Evolutionary conservation across 2,113 vertebrate genomes (phyloP).

Genomic region (Platysternon megacephalum): DNA sequence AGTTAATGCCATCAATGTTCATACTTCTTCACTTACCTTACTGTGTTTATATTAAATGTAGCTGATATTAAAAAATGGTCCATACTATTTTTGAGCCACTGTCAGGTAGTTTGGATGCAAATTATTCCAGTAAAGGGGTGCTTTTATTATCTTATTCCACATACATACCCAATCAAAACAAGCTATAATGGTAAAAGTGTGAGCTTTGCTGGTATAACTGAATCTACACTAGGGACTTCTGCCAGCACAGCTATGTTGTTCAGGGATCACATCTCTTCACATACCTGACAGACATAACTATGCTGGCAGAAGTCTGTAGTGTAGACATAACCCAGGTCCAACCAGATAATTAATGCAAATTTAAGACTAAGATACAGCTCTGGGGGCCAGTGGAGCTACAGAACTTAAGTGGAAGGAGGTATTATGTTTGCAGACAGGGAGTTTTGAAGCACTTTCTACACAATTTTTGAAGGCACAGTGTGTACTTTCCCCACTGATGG

Average conservation of each 20-base stretch:
- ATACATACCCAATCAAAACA: neutral
- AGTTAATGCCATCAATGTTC: neutral
- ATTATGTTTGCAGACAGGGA: accelerated
- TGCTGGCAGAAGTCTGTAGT: neutral
- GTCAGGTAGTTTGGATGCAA: neutral
- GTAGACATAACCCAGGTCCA: neutral
- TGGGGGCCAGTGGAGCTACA: neutral
- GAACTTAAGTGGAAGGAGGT: neutral
- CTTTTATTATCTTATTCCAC: neutral
- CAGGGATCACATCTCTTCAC: too few relatives aligned
- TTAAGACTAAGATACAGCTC: neutral
- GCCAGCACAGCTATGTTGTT: neutral
- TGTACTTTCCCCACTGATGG: neutral
- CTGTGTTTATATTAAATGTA: accelerated
- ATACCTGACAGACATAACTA: too few relatives aligned
- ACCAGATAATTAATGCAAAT: neutral
- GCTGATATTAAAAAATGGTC: neutral
- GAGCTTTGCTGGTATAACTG: neutral
- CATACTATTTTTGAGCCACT: neutral
- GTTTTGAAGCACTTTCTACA: neutral
- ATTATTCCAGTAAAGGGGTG: neutral
- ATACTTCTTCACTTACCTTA: neutral
- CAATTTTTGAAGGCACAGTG: neutral
- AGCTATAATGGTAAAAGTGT: neutral
- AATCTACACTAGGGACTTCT: neutral